Evolutionary conservation across 37 sponge, comb jelly and placozoan genomes (phyloP).

Genomic region (Bolinopsis microptera): DNA sequence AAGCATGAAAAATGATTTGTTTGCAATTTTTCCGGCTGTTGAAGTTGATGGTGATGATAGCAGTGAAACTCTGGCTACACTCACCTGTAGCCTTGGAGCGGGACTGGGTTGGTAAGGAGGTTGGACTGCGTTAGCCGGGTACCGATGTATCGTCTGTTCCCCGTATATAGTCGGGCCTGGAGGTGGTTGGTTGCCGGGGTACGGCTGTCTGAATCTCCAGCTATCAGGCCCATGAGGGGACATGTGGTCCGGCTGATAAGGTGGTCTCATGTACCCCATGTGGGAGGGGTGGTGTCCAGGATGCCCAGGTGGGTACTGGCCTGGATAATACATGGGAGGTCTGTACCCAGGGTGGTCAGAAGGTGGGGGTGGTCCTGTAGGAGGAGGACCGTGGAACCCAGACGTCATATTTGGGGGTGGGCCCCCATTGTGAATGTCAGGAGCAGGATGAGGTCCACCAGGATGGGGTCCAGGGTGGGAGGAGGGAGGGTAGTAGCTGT

Average conservation of each 20-base stretch:
- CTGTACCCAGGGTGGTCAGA: constrained; percentile 43
- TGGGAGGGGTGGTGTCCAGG: too few relatives aligned
- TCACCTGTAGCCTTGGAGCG: constrained; percentile 2
- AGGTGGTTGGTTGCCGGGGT: not conserved
- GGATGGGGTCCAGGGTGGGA: constrained; percentile 5
- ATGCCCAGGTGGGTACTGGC: constrained; percentile 15
- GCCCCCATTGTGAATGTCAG: constrained; percentile 10
- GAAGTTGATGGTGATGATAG: too few relatives aligned
- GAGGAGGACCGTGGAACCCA: not conserved
- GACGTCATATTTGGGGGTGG: constrained; percentile 10
- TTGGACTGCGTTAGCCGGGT: constrained; percentile 48
- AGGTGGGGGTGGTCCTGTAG: not conserved
- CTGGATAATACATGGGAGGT: constrained; percentile 39
- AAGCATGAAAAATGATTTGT: too few relatives aligned
- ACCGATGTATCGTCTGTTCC: constrained; percentile 42
- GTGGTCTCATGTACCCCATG: constrained; percentile 47
- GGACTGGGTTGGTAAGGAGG: not conserved
- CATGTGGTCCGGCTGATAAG: constrained; percentile 35
- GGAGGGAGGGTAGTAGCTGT: constrained; percentile 34
- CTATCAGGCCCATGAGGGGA: not conserved
- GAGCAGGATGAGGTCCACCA: too few relatives aligned
- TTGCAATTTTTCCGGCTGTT: too few relatives aligned
- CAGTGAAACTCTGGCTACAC: too few relatives aligned
- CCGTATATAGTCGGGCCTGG: constrained; percentile 33
- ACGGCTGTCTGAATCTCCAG: constrained; percentile 25